Conservation (phyloP, 2,797 vertebrate genomes). For the Nyctibius grandis region DNA sequence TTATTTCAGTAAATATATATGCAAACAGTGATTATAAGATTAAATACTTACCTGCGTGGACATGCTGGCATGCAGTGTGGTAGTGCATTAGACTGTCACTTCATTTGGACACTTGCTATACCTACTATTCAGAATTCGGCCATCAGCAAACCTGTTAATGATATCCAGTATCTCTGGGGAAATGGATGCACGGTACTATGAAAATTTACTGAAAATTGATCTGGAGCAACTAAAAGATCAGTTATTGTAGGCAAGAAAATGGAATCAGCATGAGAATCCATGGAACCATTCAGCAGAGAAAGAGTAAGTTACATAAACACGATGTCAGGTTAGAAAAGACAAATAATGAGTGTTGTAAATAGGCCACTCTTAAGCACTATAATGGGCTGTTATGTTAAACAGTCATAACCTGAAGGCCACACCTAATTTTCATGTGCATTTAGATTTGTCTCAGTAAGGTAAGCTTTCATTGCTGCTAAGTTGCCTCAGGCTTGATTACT, state of each 20-base stretch:
- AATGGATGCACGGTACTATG: background rate
- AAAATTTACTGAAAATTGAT: background rate
- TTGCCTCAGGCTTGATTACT: background rate
- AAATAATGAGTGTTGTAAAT: background rate
- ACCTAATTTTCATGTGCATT: background rate
- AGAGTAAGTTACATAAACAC: background rate
- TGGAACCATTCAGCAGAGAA: background rate
- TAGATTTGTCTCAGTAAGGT: background rate
- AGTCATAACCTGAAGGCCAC: background rate
- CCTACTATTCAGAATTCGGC: background rate
- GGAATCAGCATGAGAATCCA: background rate
- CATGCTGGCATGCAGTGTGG: background rate
- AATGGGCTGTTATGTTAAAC: background rate
- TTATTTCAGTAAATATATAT: background rate
- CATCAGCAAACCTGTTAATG: background rate
- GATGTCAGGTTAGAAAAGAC: background rate
- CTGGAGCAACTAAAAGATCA: background rate
- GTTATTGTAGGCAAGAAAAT: background rate
- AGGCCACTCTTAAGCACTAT: background rate
- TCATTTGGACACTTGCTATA: background rate
- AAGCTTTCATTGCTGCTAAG: background rate
- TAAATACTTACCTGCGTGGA: background rate
- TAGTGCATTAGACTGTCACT: background rate
- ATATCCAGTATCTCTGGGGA: background rate
- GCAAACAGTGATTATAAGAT: background rate